A percentile compares a stretch with the other conserved stretches of the same genome.
Evolutionary conservation across 2,888 invertebrate species (phyloP).

Genomic region (Schizotus pectinicornis): DNA sequence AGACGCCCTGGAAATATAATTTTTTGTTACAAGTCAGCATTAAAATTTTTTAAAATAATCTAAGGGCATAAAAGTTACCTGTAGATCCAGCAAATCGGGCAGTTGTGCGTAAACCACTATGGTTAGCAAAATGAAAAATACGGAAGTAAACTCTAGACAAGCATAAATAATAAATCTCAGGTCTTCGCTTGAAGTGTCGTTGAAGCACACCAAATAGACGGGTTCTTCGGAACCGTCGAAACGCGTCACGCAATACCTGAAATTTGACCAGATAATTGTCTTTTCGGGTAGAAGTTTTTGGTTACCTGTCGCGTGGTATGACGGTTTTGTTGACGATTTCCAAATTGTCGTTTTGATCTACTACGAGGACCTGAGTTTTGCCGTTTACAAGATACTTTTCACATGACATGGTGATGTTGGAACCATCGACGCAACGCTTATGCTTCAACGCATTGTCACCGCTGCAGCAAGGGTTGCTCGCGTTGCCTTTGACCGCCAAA

Average conservation of each 20-base stretch:
- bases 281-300: neutral
- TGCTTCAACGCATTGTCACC: slow-evolving; percentile 3
- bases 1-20: slow-evolving; percentile 64
- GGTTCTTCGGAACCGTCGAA: neutral
- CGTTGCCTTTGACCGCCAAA: neutral
- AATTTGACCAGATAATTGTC: neutral
- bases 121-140: slow-evolving; percentile 66
- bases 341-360: slow-evolving; percentile 2
- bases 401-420: neutral
- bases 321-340: neutral
- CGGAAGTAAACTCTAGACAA: slow-evolving; percentile 44
- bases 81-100: slow-evolving; percentile 66
- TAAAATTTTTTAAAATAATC: too few relatives aligned
- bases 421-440: slow-evolving; percentile 1
- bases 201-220: neutral
- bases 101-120: slow-evolving; percentile 66
- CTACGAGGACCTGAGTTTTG: neutral
- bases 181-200: slow-evolving; percentile 7
- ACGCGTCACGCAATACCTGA: neutral
- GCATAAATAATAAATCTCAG: slow-evolving; percentile 20
- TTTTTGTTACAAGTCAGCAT: slow-evolving; percentile 1
- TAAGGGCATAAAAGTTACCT: slow-evolving; percentile 50
- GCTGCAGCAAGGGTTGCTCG: slow-evolving; percentile 5
- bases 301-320: neutral
- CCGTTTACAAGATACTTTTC: neutral